Percentiles rank a stretch among this genome's conserved stretches.
These are phyloP conservation scores for Drosophila aff. DNA, from an alignment of 1,140 invertebrate genomes.

Conservation along the genomic window DNA sequence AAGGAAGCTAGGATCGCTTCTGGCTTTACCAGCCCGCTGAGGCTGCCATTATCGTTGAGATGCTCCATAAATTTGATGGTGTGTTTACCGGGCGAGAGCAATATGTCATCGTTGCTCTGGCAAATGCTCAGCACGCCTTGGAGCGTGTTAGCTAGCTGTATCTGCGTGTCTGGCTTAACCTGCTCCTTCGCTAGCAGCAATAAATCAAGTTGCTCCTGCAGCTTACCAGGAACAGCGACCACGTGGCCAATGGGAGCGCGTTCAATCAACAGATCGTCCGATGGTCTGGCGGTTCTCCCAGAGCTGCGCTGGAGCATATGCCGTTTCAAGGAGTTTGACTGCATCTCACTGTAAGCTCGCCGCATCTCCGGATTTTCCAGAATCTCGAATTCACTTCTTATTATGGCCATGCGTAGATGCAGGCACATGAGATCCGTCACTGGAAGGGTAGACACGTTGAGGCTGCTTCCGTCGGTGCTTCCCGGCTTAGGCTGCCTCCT, in stretches of 20 bases:
- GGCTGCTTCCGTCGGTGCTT: slow-evolving; percentile 23
- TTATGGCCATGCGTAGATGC: slow-evolving; percentile 87
- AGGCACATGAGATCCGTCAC: slow-evolving; percentile 86
- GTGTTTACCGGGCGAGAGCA: slow-evolving; percentile 69
- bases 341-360: slow-evolving; percentile 82
- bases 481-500: slow-evolving; percentile 44
- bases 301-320: slow-evolving; percentile 37
- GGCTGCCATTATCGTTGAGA: slow-evolving; percentile 66
- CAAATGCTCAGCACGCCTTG: slow-evolving; percentile 85
- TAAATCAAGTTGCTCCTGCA: slow-evolving; percentile 85
- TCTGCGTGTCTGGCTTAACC: slow-evolving; percentile 37
- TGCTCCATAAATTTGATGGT: slow-evolving; percentile 78
- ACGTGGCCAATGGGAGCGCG: slow-evolving; percentile 82
- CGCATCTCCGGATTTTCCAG: slow-evolving; percentile 87
- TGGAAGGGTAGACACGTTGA: slow-evolving; percentile 72
- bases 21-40: slow-evolving; percentile 46
- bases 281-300: slow-evolving; percentile 32
- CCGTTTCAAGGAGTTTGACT: slow-evolving; percentile 61
- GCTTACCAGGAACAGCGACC: slow-evolving; percentile 85
- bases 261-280: slow-evolving; percentile 32
- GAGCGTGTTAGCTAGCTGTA: slow-evolving; percentile 74
- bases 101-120: slow-evolving; percentile 68
- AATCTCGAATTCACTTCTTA: slow-evolving; percentile 88
- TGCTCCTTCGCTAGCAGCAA: slow-evolving; percentile 80
- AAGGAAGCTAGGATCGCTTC: slow-evolving; percentile 10